phyloP scores from a whole-genome alignment of 2,888 invertebrate genomes.

The Congeria kusceri region DNA sequence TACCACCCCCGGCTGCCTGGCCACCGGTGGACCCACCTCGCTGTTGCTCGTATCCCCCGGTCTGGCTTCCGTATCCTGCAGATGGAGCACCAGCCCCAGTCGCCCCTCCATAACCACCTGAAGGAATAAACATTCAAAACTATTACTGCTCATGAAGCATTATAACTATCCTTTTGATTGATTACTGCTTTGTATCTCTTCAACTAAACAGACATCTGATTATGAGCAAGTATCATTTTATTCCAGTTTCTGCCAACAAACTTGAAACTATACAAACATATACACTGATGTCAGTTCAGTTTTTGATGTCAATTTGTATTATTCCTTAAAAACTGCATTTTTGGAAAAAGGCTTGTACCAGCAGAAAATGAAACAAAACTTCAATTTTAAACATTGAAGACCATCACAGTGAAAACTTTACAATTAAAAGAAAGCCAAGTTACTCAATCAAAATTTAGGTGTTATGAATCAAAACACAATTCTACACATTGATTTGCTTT shows the following conservation, averaged over 20 bases:
- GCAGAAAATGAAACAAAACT: too few species aligned
- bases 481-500: too few species aligned
- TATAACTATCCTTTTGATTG: neutral
- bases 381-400: too few species aligned
- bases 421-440: too few species aligned
- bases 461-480: too few species aligned
- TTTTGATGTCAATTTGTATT: too few species aligned
- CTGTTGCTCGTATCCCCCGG: constrained; percentile 30
- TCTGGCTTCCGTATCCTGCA: constrained; percentile 42
- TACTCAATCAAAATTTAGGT: too few species aligned
- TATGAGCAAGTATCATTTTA: neutral
- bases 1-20: constrained; percentile 36
- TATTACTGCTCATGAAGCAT: neutral
- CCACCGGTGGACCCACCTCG: constrained; percentile 39
- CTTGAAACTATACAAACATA: too few species aligned
- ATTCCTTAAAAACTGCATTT: too few species aligned
- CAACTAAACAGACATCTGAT: neutral
- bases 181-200: neutral
- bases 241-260: neutral
- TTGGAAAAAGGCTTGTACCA: too few species aligned
- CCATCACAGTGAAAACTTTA: too few species aligned
- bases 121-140: neutral
- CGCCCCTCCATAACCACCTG: constrained; percentile 11
- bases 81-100: constrained; percentile 7
- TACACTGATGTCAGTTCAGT: too few species aligned